phyloP scores from a whole-genome alignment of 2,888 invertebrate species.

The Harpagoxenus sublaevis region DNA sequence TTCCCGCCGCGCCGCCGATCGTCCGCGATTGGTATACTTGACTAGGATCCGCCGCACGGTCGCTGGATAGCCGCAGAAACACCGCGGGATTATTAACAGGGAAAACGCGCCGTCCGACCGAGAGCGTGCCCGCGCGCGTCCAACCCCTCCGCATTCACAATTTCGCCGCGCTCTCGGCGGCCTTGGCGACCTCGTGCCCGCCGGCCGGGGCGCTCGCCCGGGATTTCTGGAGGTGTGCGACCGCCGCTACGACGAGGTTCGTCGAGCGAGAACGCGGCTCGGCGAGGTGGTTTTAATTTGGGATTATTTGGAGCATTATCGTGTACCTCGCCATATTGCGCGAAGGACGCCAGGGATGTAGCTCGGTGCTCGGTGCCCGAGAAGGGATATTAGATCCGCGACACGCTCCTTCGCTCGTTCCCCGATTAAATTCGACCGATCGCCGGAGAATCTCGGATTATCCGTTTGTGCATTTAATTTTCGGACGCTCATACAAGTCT shows the following conservation, averaged over 20 bases:
- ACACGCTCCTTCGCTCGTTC: background rate
- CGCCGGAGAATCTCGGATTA: background rate
- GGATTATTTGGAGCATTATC: constrained; percentile 36
- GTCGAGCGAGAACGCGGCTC: background rate
- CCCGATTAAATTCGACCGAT: too few relatives aligned
- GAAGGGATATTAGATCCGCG: too few relatives aligned
- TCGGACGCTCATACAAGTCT: background rate
- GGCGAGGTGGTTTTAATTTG: background rate
- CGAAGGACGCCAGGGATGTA: constrained; percentile 16
- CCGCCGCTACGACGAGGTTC: background rate
- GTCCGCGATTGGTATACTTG: constrained; percentile 56
- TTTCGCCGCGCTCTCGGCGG: constrained; percentile 59
- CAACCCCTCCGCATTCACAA: constrained; percentile 77
- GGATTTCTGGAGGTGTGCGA: background rate
- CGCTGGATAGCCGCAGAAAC: constrained; percentile 66
- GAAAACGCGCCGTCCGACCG: constrained; percentile 79
- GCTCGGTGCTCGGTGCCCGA: background rate
- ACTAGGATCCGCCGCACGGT: constrained; percentile 77
- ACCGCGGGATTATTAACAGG: constrained; percentile 23
- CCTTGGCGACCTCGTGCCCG: background rate
- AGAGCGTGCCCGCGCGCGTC: constrained; percentile 81
- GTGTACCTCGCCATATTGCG: constrained; percentile 23
- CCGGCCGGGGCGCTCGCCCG: too few relatives aligned
- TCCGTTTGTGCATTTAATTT: background rate
- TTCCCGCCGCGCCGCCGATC: constrained; percentile 83